A percentile compares a stretch with the other conserved stretches of the same genome.
Conservation (phyloP, 2,888 invertebrate species). For the Trachelus troglodyta region DNA sequence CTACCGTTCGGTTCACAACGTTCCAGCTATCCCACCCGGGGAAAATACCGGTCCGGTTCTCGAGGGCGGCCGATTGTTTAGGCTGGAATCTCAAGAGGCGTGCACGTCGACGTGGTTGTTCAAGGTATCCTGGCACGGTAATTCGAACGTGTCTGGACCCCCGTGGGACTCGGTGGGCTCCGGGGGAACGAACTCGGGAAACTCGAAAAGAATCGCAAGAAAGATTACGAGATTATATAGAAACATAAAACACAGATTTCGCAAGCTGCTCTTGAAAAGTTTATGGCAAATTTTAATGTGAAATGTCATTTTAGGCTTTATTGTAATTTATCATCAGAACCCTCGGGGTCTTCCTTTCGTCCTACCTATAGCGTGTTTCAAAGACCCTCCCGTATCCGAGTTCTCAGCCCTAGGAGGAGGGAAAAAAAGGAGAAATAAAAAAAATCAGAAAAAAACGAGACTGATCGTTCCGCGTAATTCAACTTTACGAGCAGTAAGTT, state of each 20-base stretch:
- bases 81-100: slow-evolving; percentile 34
- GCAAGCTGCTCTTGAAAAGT: neutral
- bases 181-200: neutral
- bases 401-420: neutral
- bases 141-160: slow-evolving; percentile 1
- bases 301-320: neutral
- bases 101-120: slow-evolving; percentile 10
- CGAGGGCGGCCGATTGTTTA: slow-evolving; percentile 37
- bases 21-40: slow-evolving; percentile 8
- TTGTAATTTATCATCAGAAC: neutral
- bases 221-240: neutral
- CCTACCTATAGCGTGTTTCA: neutral
- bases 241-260: neutral
- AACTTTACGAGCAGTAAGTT: neutral
- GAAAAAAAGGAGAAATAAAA: neutral
- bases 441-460: neutral
- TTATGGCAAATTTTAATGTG: neutral
- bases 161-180: neutral
- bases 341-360: neutral
- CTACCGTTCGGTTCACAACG: neutral
- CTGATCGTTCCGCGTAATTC: neutral
- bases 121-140: neutral
- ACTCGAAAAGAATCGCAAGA: neutral
- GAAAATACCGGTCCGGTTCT: slow-evolving; percentile 21
- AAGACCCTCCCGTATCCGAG: neutral